Percentiles rank a stretch among this genome's conserved stretches.
phyloP scores from a whole-genome alignment of 1,140 invertebrate genomes.

The Stratiolaelaps scimitus region DNA sequence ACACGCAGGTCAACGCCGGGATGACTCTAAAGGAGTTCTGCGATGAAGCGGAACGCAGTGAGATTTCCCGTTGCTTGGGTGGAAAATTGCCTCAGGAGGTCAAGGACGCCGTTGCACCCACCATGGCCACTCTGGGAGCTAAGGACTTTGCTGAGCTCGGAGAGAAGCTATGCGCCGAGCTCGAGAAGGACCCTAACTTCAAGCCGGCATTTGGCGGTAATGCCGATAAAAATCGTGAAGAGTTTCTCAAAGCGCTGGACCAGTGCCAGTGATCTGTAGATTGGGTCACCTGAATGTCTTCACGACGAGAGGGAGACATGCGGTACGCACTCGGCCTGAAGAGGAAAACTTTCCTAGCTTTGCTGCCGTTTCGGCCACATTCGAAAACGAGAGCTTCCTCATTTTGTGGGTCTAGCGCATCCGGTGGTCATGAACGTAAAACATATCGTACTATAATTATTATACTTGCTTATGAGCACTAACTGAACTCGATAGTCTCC shows the following conservation, averaged over 20 bases:
- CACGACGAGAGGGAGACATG: no score
- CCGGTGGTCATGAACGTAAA: no score
- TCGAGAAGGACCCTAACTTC: conserved; percentile 4
- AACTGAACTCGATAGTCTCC: no score
- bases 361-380: no score
- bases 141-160: background rate
- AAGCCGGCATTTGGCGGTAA: background rate
- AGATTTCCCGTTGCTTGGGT: background rate
- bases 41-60: background rate
- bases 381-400: no score
- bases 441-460: no score
- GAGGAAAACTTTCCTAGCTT: no score
- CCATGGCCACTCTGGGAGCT: background rate
- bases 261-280: background rate
- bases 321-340: no score
- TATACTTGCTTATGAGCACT: no score
- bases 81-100: background rate
- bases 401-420: no score
- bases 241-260: background rate
- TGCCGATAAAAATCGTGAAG: background rate
- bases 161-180: background rate
- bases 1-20: background rate
- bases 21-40: conserved; percentile 3
- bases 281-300: no score
- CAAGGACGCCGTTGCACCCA: background rate